Evolutionary conservation across 2,113 vertebrate species (phyloP).

Genomic region (Ellobius talpinus): DNA sequence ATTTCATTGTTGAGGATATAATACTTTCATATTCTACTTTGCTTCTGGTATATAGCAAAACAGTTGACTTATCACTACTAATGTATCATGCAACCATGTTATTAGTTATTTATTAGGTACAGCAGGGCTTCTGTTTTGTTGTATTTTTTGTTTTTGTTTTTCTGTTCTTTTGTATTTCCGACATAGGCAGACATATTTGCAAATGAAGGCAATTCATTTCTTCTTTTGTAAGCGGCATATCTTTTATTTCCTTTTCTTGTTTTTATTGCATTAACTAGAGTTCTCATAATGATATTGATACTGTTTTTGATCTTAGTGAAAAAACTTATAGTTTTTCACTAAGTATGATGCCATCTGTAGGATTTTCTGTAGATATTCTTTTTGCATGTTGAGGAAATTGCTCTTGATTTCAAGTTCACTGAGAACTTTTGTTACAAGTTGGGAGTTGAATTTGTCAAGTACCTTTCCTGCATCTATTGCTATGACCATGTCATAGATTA

Average conservation of each 20-base stretch:
- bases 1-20: not conserved
- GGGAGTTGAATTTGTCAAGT: not conserved
- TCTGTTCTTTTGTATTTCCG: not conserved
- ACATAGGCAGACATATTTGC: not conserved
- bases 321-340: not conserved
- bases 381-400: not conserved
- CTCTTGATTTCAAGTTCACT: not conserved
- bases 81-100: not conserved
- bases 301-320: not conserved
- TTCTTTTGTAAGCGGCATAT: not conserved
- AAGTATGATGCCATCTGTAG: not conserved
- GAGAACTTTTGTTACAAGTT: not conserved
- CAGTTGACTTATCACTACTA: not conserved
- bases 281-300: not conserved
- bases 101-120: not conserved
- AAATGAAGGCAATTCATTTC: conserved; percentile 15
- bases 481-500: not conserved
- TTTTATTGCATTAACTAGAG: not conserved
- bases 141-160: not conserved
- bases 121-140: not conserved
- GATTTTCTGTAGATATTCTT: not conserved
- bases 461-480: not conserved
- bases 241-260: not conserved
- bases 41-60: not conserved
- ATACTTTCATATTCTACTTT: not conserved